Conservation (phyloP, 2,797 vertebrate species). For the Artibeus lituratus region DNA sequence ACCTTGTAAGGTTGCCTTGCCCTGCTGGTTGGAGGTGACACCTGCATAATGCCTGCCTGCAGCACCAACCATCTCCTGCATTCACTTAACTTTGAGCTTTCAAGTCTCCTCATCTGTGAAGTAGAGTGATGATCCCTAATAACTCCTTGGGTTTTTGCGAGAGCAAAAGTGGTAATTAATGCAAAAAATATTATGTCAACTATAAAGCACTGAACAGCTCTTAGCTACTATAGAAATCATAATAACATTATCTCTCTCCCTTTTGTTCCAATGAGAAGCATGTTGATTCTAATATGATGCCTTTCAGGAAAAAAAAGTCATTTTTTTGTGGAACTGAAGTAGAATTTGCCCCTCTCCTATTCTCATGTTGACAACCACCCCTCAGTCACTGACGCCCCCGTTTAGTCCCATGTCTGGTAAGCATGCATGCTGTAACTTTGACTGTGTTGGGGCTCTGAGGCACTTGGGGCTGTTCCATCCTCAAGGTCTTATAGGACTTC, state of each 20-base stretch:
- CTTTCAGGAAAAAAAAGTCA: background rate
- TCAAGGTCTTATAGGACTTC: background rate
- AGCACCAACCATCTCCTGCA: background rate
- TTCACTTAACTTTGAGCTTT: background rate
- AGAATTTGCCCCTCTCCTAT: background rate
- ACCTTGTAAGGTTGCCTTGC: background rate
- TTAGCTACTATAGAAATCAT: background rate
- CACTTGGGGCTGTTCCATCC: background rate
- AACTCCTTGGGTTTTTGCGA: background rate
- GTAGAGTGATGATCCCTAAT: background rate
- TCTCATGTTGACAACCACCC: accelerated
- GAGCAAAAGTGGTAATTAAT: background rate
- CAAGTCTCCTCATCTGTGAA: background rate
- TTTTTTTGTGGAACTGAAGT: background rate
- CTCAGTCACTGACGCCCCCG: no score
- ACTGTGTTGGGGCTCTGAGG: background rate
- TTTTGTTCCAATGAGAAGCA: background rate
- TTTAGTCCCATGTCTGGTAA: background rate
- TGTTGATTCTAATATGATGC: background rate
- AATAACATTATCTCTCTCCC: background rate
- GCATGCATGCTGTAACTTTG: accelerated
- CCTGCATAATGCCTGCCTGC: accelerated
- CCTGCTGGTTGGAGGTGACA: background rate
- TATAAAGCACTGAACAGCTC: background rate
- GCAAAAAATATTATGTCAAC: background rate